Percentiles rank a stretch among this genome's conserved stretches.
Conservation (phyloP, 1,140 invertebrate species). For the Macrobrachium nipponense region DNA sequence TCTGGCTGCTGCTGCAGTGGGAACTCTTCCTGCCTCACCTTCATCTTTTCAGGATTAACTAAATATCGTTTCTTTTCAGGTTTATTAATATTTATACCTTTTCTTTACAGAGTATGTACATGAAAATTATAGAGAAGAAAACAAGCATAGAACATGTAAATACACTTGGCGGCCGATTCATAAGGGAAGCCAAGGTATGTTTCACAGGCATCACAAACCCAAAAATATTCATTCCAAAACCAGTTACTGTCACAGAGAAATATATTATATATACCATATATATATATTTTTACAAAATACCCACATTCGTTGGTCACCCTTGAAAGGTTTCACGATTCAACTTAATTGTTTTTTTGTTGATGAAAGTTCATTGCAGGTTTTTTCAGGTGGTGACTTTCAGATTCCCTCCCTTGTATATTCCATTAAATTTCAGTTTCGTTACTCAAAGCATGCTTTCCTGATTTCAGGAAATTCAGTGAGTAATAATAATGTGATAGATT, state of each 20-base stretch:
- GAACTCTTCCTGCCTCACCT: background rate
- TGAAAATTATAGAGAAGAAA: conserved; percentile 70
- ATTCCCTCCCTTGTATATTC: conserved; percentile 46
- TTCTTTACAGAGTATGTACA: conserved; percentile 64
- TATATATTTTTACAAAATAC: conserved; percentile 22
- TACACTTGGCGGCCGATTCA: conserved; percentile 92
- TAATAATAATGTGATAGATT: conserved; percentile 44
- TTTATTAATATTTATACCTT: conserved; percentile 53
- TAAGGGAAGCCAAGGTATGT: conserved; percentile 96
- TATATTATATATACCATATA: conserved; percentile 24
- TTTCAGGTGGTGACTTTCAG: conserved; percentile 58
- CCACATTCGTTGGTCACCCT: background rate
- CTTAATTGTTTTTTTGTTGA: conserved; percentile 11
- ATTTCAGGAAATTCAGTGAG: background rate
- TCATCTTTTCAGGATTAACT: conserved; percentile 31
- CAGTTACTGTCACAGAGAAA: background rate
- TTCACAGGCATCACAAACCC: conserved; percentile 66
- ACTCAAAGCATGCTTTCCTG: conserved; percentile 48
- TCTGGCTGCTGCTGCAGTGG: background rate
- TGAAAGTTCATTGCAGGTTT: conserved; percentile 55
- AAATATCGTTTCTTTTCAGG: conserved; percentile 50
- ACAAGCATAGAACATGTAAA: conserved; percentile 96
- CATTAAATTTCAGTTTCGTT: conserved; percentile 39
- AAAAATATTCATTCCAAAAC: conserved; percentile 47
- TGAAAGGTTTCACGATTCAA: background rate